Conservation (phyloP, 1,140 invertebrate genomes). For the Paramacrobiotus metropolitanus region DNA sequence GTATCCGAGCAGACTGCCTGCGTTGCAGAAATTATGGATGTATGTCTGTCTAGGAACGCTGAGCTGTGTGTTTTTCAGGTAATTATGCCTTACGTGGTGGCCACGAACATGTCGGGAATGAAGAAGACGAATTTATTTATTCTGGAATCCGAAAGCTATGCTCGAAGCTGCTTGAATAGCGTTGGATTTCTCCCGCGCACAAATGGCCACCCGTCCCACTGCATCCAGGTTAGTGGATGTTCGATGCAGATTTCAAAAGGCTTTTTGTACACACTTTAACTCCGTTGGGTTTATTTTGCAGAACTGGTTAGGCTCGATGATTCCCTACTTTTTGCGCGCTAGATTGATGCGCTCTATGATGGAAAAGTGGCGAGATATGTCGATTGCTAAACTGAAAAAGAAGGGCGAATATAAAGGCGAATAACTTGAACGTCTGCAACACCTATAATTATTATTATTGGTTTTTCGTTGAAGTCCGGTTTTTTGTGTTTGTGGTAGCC, state of each 20-base stretch:
- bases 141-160: conserved; percentile 49
- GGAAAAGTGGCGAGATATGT: neutral
- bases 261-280: neutral
- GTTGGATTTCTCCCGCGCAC: neutral
- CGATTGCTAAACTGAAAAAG: neutral
- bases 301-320: neutral
- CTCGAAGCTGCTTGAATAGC: conserved; percentile 46
- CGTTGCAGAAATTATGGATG: neutral
- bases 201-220: neutral
- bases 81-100: conserved; percentile 61
- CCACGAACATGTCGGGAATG: conserved; percentile 76
- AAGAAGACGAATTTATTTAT: conserved; percentile 46
- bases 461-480: too few relatives aligned
- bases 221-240: neutral
- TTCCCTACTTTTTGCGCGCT: neutral
- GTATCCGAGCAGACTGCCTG: neutral
- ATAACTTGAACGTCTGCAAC: too few relatives aligned
- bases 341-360: neutral
- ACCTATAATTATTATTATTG: too few relatives aligned
- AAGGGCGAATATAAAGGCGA: neutral
- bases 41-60: conserved; percentile 4
- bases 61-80: conserved; percentile 40
- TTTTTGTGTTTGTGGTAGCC: too few relatives aligned
- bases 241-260: neutral
- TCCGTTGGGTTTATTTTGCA: neutral